Base-by-base conservation (phyloP, 2,888 invertebrate genomes). In the Lepeophtheirus nordmannii region DNA sequence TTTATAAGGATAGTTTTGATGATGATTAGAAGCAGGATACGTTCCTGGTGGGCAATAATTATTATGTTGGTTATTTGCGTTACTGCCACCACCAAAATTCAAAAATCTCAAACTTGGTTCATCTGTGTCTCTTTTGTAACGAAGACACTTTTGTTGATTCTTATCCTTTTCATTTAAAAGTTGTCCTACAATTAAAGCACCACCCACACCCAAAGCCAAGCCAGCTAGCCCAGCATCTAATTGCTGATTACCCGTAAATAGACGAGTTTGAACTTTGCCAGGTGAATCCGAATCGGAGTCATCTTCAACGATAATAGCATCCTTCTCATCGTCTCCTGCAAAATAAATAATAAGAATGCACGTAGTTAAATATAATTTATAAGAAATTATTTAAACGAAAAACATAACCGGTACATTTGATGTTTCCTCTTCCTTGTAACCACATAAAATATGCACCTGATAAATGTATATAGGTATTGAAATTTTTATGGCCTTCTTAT, bases 221-320 rank as follows among this genome's bases (percentile, higher is more conserved):
- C 60, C 60, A 1, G 37, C 60, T 10, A 60, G 30, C 22, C 60
- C 60, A 10, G 60, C 60, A 14, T 60, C 38, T 38, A 60, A 14
- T 38, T 60, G 10, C 11, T 37, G 20, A 30, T 23, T 60, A 30
- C 38, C 23, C 17, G 60, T 60, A 11, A 60, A 60, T 20, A 60
- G 2, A 17, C 60, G 22, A 10, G 60, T 60, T 60, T 60, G 60
- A 11, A 38, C 22, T 10, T 60, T 30, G 22, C 38, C 38, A 10
- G 20, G 1, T 14, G 30, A 10, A 23, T 57, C 23, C 8, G 57
- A 22, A 11, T 22, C 11, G 14, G 57, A 20, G 20, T 23, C 22
- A 23, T 57, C n/a, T 20, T 57, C 22, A n/a, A 57, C 57, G 10
- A 57, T n/a, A 1, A 57, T n/a, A n/a, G 57, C 57, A 57, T 57